Evolutionary conservation across 2,888 invertebrate genomes (phyloP).

Genomic region (Drosophila nr. perissopoda): DNA sequence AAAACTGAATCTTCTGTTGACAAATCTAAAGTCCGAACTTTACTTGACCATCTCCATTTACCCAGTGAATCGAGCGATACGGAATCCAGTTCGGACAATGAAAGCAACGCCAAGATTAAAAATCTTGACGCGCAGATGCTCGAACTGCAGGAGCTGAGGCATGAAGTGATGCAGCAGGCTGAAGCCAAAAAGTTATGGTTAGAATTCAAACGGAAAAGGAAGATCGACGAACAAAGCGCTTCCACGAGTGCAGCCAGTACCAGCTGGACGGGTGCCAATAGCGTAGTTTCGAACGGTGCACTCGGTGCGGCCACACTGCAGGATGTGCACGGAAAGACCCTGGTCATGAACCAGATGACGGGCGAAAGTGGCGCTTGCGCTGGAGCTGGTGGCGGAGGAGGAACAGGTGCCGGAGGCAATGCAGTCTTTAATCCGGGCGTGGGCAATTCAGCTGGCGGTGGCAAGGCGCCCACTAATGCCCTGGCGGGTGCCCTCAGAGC

Average conservation of each 20-base stretch:
- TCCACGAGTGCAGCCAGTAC: constrained; percentile 54
- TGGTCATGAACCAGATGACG: constrained; percentile 74
- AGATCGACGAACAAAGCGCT: constrained; percentile 62
- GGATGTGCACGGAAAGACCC: constrained; percentile 80
- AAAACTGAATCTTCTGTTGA: too few relatives aligned
- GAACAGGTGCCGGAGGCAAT: constrained; percentile 75
- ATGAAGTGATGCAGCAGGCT: constrained; percentile 93
- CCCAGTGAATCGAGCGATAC: constrained; percentile 89
- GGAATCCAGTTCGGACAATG: constrained; percentile 95
- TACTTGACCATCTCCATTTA: too few relatives aligned
- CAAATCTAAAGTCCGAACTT: too few relatives aligned
- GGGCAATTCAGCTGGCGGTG: constrained; percentile 44
- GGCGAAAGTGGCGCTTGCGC: background rate
- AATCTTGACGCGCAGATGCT: constrained; percentile 87
- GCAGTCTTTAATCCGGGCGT: constrained; percentile 48
- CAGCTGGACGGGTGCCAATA: constrained; percentile 79
- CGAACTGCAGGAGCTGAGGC: constrained; percentile 96
- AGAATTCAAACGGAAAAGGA: constrained; percentile 90
- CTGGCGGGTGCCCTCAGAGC: constrained; percentile 64
- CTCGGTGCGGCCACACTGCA: constrained; percentile 72
- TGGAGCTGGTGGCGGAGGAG: constrained; percentile 54
- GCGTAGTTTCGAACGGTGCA: constrained; percentile 49
- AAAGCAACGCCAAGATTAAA: constrained; percentile 94
- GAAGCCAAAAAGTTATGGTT: constrained; percentile 94
- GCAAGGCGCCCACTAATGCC: constrained; percentile 69